A percentile compares a stretch with the other conserved stretches of the same genome.
These are phyloP conservation scores for Gadus macrocephalus DNA, from an alignment of 2,113 vertebrate genomes.

Conservation along the genomic window DNA sequence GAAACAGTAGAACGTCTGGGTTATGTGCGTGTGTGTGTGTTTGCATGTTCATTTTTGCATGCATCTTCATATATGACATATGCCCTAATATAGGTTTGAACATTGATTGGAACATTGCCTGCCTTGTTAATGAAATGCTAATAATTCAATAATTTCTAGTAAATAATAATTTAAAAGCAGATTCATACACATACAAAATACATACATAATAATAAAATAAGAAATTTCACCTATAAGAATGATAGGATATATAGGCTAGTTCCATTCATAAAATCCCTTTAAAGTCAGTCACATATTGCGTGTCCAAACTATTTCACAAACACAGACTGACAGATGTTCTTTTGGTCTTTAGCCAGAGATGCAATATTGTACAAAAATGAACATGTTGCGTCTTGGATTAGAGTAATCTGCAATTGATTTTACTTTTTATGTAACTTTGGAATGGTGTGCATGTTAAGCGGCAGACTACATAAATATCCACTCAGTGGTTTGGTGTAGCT, in stretches of 20 bases:
- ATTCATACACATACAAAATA: neutral
- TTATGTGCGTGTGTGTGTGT: constrained; percentile 6
- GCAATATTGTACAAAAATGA: neutral
- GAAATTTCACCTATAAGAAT: neutral
- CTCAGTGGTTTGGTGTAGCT: constrained; percentile 39
- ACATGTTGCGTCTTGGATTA: constrained; percentile 27
- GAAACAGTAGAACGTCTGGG: too few species aligned
- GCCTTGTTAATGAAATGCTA: too few species aligned
- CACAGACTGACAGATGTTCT: constrained; percentile 29
- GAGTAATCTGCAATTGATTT: constrained; percentile 57
- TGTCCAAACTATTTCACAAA: constrained; percentile 28
- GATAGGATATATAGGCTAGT: too few species aligned
- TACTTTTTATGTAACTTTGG: constrained; percentile 61
- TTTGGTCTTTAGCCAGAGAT: constrained; percentile 31
- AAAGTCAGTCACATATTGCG: constrained; percentile 37
- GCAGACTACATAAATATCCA: constrained; percentile 50
- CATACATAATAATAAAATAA: neutral
- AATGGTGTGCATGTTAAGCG: constrained; percentile 51
- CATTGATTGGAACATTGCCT: too few species aligned
- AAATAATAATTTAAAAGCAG: neutral
- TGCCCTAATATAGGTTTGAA: too few species aligned
- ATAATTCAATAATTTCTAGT: too few species aligned
- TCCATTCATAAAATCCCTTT: neutral
- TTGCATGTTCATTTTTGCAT: neutral
- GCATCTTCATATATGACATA: neutral